A percentile compares a stretch with the other conserved stretches of the same genome.
These are phyloP conservation scores for Periplaneta americana DNA, from an alignment of 1,140 invertebrate genomes.

Conservation along the genomic window DNA sequence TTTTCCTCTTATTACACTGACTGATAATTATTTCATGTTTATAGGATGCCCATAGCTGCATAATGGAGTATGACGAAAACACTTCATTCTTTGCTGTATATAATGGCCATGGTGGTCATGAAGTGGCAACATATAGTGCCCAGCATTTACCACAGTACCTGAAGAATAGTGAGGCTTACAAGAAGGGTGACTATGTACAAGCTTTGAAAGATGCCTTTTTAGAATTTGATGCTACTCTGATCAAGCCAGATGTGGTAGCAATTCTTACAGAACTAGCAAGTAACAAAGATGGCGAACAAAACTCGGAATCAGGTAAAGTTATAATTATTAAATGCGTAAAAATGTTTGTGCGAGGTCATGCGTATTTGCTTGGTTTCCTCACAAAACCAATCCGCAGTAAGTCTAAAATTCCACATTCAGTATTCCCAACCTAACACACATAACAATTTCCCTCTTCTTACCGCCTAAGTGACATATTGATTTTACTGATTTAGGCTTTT, in stretches of 20 bases:
- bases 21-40: constrained; percentile 28
- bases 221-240: constrained; percentile 80
- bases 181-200: constrained; percentile 64
- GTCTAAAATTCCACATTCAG: too few relatives aligned
- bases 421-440: too few relatives aligned
- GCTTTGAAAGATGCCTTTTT: constrained; percentile 86
- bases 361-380: too few relatives aligned
- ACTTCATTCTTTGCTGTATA: constrained; percentile 93
- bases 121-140: constrained; percentile 90
- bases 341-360: too few relatives aligned
- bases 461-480: too few relatives aligned
- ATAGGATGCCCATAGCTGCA: constrained; percentile 94
- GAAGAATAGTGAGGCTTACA: constrained; percentile 72
- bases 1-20: too few relatives aligned
- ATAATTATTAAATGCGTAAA: too few relatives aligned
- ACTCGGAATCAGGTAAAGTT: background rate
- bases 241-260: constrained; percentile 62
- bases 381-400: too few relatives aligned
- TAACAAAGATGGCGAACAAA: constrained; percentile 27
- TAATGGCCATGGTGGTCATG: constrained; percentile 94
- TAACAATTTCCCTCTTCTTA: too few relatives aligned
- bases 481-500: too few relatives aligned
- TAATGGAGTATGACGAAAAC: constrained; percentile 76
- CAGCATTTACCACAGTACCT: constrained; percentile 82
- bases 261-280: constrained; percentile 69